Percentiles rank a stretch among this genome's conserved stretches.
These are phyloP conservation scores for Thymelicus lineola DNA, from an alignment of 2,888 invertebrate genomes.

Conservation along the genomic window DNA sequence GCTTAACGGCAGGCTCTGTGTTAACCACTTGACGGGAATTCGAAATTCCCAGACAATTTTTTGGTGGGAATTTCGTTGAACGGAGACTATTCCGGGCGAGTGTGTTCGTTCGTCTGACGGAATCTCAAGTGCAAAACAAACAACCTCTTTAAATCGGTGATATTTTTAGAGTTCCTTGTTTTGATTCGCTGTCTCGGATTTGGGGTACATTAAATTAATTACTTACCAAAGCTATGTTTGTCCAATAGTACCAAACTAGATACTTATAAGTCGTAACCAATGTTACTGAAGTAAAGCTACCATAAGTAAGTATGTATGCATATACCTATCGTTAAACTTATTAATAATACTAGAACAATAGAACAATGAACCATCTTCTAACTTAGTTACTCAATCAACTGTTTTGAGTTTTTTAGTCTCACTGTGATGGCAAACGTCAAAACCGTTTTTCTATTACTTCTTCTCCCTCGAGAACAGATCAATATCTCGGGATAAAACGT, in stretches of 20 bases:
- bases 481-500: too few relatives aligned
- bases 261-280: neutral
- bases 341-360: too few relatives aligned
- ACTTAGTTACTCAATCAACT: too few relatives aligned
- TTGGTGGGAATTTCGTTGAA: slow-evolving; percentile 62
- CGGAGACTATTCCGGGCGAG: slow-evolving; percentile 63
- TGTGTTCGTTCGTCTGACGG: slow-evolving; percentile 57
- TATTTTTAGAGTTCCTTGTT: slow-evolving; percentile 36
- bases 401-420: too few relatives aligned
- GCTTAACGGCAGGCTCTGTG: slow-evolving; percentile 72
- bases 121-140: slow-evolving; percentile 56
- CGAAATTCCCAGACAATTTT: slow-evolving; percentile 61
- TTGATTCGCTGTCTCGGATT: slow-evolving; percentile 11
- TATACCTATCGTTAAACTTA: too few relatives aligned
- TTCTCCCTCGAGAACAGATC: too few relatives aligned
- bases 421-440: too few relatives aligned
- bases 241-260: neutral
- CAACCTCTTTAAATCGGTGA: slow-evolving; percentile 53
- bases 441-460: too few relatives aligned
- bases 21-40: slow-evolving; percentile 67
- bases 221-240: slow-evolving; percentile 4
- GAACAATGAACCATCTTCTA: too few relatives aligned
- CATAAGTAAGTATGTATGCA: too few relatives aligned
- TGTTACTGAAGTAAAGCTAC: neutral
- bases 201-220: slow-evolving; percentile 14